phyloP scores from a whole-genome alignment of 2,797 vertebrate genomes.

The Danio kyathit region DNA sequence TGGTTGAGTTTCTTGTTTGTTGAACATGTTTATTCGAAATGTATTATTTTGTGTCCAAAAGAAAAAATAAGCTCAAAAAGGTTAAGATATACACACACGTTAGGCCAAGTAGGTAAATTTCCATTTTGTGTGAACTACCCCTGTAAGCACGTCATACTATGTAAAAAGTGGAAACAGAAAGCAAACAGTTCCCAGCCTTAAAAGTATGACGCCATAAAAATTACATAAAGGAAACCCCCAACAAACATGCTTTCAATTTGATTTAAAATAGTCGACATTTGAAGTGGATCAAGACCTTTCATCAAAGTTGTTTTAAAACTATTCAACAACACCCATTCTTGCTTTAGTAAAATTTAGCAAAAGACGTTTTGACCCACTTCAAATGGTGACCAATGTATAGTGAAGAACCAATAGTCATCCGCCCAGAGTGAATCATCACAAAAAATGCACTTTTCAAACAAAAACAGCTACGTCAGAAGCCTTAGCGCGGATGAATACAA shows the following conservation, averaged over 20 bases:
- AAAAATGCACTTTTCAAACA: slow-evolving; percentile 47
- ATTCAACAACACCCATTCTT: no score
- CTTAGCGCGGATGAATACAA: slow-evolving; percentile 70
- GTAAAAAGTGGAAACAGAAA: neutral
- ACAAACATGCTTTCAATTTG: neutral
- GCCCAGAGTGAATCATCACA: neutral
- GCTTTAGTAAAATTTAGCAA: no score
- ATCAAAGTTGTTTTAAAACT: no score
- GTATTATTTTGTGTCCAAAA: no score
- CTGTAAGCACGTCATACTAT: neutral
- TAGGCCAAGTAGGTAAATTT: neutral
- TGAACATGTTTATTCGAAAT: no score
- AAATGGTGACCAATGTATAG: no score
- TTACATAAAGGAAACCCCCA: neutral
- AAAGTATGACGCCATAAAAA: neutral
- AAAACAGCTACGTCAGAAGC: slow-evolving; percentile 71
- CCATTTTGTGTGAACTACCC: neutral
- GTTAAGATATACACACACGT: no score
- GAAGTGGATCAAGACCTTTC: no score
- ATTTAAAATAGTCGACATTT: no score
- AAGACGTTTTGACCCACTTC: no score
- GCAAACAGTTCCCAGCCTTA: neutral
- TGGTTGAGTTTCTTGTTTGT: no score
- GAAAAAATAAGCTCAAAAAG: no score
- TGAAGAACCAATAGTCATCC: neutral